phyloP scores from a whole-genome alignment of 2,113 vertebrate species.

The Perognathus longimembris region DNA sequence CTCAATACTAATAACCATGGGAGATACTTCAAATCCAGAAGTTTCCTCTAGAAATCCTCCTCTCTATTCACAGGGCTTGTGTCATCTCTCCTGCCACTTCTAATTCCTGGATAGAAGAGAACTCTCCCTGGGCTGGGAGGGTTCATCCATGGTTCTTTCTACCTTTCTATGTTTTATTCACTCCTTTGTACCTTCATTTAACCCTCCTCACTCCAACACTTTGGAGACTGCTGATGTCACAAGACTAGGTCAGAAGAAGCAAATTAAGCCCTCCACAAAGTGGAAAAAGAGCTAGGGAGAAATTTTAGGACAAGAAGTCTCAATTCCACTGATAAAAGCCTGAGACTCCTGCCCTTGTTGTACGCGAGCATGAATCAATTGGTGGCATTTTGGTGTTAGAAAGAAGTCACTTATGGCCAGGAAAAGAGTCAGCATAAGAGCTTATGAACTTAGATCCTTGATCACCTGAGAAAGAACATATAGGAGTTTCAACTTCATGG shows the following conservation, averaged over 20 bases:
- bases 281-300: background rate
- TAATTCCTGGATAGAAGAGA: background rate
- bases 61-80: background rate
- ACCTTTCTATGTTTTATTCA: background rate
- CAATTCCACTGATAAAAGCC: background rate
- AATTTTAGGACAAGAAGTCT: constrained; percentile 12
- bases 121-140: background rate
- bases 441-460: constrained; percentile 40
- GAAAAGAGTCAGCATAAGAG: background rate
- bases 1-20: background rate
- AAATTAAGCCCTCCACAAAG: background rate
- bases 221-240: background rate
- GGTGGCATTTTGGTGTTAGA: background rate
- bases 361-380: background rate
- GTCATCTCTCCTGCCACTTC: background rate
- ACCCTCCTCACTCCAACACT: background rate
- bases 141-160: background rate
- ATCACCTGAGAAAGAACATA: constrained; percentile 57
- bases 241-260: constrained; percentile 42
- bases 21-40: constrained; percentile 38
- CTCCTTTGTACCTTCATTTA: background rate
- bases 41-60: background rate
- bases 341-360: background rate
- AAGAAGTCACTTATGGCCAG: background rate
- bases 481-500: constrained; percentile 45